Base-by-base conservation (phyloP, 2,113 vertebrate genomes). In the Tragulus kanchil region DNA sequence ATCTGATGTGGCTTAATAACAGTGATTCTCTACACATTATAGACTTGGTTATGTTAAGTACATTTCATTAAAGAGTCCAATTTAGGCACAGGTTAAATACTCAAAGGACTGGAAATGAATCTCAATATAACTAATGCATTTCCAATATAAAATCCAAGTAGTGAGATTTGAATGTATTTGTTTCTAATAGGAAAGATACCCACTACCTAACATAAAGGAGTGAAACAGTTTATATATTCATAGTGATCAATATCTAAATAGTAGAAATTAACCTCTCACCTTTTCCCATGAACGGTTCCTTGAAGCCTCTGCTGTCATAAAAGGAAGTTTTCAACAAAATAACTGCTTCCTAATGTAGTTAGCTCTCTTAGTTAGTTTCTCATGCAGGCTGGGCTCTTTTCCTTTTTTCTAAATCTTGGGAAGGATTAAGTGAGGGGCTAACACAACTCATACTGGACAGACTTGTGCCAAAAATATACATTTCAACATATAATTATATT, bases 91-190 rank as follows among this genome's bases (percentile, higher is more conserved):
- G 59, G 59, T 64, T 64, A 92, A 78, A 21, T 19, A 21, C 48
- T 77, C 52, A 93, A 89, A 13, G 95, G 54, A 89, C 3, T 54
- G 85, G 36, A 56, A 78, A 71, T 67, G 17, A 93, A 95, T 94
- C 85, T 93, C 50, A 89, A 21, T 23, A 21, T 81, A 94, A 84
- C n/a, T 77, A 91, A 96, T 71, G 26, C 10, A 59, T 89, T 93
- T 93, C 26, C 36, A 69, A 77, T 58, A 69, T n/a, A 71, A 59
- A 94, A 91, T 83, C 23, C 42, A 89, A 89, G n/a, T 3, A 93
- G 23, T 16, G 50, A 91, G 42, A 92, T 89, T 88, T 77, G 36
- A 88, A 42, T 75, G 77, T 95, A 85, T 71, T 89, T 83, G 48
- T 89, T 85, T 15, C 54, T 87, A 92, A 89, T 26, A 86, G 85